Evolutionary conservation across 2,888 invertebrate species (phyloP).

Genomic region (Trichopoda pennipes): DNA sequence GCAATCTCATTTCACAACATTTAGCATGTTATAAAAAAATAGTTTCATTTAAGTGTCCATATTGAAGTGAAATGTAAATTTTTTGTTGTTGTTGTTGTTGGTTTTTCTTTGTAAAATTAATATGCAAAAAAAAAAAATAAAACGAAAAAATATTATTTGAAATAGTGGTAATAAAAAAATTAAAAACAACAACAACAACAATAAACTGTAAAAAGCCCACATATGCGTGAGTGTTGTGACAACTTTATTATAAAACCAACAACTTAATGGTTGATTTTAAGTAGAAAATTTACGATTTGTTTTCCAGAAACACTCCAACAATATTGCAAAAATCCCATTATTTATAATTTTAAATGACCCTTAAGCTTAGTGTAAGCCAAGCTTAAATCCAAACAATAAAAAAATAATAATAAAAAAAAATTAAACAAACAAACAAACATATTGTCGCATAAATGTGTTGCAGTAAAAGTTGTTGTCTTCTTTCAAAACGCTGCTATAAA

Average conservation of each 20-base stretch:
- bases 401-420: not conserved
- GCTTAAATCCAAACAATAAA: not conserved
- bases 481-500: conserved; percentile 29
- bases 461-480: conserved; percentile 12
- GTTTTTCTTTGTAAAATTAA: conserved; percentile 1
- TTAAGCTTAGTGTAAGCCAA: not conserved
- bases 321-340: conserved; percentile 55
- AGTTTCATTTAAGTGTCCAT: conserved; percentile 55
- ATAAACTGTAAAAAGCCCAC: not conserved
- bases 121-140: too few species aligned
- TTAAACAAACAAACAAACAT: not conserved
- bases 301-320: conserved; percentile 54
- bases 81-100: conserved; percentile 1
- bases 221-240: conserved; percentile 68
- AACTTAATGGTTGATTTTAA: conserved; percentile 67
- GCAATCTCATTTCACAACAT: conserved; percentile 7
- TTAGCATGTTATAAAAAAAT: conserved; percentile 36
- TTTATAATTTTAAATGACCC: conserved; percentile 67
- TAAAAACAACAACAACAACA: not conserved
- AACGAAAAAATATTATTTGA: conserved; percentile 11
- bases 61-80: conserved; percentile 58
- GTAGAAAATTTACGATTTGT: conserved; percentile 69
- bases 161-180: conserved; percentile 22
- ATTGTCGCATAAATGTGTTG: not conserved
- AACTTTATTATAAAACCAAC: conserved; percentile 68